These are phyloP conservation scores for Sinonovacula constricta DNA, from an alignment of 1,140 invertebrate genomes.

Conservation along the genomic window DNA sequence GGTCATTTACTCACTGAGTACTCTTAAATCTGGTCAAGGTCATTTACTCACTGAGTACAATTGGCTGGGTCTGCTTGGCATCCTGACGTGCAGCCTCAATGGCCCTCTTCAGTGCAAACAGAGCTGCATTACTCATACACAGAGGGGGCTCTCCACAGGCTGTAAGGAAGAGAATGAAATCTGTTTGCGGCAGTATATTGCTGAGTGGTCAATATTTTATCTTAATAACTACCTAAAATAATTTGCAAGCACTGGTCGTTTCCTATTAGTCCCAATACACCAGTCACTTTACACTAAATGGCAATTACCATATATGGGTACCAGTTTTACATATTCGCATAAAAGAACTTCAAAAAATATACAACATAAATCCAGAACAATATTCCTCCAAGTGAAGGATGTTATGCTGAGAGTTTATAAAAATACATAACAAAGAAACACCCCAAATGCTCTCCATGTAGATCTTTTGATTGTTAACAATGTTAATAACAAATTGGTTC, in stretches of 20 bases:
- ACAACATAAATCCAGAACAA: too few species aligned
- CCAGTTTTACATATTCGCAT: background rate
- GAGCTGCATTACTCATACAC: slow-evolving; percentile 66
- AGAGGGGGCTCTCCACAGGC: slow-evolving; percentile 77
- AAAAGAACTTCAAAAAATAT: background rate
- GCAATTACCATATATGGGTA: background rate
- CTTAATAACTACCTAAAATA: background rate
- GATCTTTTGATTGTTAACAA: too few species aligned
- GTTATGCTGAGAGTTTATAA: too few species aligned
- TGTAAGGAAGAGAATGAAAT: slow-evolving; percentile 40
- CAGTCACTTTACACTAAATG: background rate
- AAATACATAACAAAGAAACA: too few species aligned
- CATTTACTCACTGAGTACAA: slow-evolving; percentile 60
- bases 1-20: background rate
- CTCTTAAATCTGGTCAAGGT: background rate
- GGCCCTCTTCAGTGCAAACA: slow-evolving; percentile 73
- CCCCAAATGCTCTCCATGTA: too few species aligned
- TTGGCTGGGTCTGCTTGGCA: slow-evolving; percentile 56
- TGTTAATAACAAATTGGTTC: too few species aligned
- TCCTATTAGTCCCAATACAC: background rate
- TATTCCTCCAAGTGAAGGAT: too few species aligned
- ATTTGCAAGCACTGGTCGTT: background rate
- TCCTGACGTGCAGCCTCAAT: slow-evolving; percentile 67
- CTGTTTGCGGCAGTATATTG: too few species aligned
- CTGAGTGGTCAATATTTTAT: background rate